These are phyloP conservation scores for Congeria kusceri DNA, from an alignment of 2,888 invertebrate genomes.

Conservation along the genomic window DNA sequence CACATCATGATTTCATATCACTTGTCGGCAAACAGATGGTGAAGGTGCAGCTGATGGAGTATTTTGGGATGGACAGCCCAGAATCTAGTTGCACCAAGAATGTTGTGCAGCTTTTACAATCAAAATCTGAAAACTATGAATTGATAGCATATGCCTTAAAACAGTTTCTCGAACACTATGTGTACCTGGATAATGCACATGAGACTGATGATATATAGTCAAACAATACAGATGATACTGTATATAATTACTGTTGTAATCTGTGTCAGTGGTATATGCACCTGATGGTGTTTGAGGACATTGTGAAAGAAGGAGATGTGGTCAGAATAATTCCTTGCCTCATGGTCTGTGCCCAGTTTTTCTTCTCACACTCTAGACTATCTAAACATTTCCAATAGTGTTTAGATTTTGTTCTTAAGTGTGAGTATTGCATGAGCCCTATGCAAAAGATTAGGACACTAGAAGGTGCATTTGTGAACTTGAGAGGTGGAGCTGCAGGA, in stretches of 20 bases:
- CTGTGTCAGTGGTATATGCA: constrained; percentile 4
- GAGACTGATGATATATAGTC: background rate
- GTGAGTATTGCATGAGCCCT: no score
- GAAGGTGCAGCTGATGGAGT: constrained; percentile 89
- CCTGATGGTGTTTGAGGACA: background rate
- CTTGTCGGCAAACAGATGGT: constrained; percentile 86
- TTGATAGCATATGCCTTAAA: no score
- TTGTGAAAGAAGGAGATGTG: no score
- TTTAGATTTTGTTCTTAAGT: no score
- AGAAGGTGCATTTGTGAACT: no score
- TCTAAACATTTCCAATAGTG: constrained; percentile 40
- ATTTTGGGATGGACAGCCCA: constrained; percentile 86
- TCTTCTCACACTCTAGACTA: constrained; percentile 35
- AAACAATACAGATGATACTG: background rate
- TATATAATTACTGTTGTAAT: constrained; percentile 10
- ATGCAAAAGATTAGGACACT: no score
- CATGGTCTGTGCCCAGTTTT: constrained; percentile 32
- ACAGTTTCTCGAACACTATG: background rate
- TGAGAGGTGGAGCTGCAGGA: no score
- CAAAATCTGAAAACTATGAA: no score
- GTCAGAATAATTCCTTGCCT: background rate
- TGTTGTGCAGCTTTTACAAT: no score
- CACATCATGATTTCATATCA: constrained; percentile 10
- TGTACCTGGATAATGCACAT: background rate
- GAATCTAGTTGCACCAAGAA: no score